These are phyloP conservation scores for Kradibia gibbosae DNA, from an alignment of 1,140 invertebrate species.

Conservation along the genomic window DNA sequence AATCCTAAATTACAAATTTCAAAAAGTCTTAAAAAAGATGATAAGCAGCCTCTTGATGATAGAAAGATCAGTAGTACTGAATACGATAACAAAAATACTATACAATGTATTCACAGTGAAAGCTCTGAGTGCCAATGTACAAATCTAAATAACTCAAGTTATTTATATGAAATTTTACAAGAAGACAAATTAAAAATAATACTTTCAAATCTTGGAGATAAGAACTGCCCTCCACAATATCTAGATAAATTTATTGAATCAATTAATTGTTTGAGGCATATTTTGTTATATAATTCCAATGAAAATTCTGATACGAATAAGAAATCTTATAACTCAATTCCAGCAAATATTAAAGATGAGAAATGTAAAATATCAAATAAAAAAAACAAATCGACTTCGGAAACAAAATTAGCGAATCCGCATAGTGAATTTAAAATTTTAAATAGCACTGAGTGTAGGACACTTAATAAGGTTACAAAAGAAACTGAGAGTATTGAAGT, in stretches of 20 bases:
- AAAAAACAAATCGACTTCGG: constrained; percentile 16
- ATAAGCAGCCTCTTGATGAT: no score
- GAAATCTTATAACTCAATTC: background rate
- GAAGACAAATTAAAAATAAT: constrained; percentile 59
- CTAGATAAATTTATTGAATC: constrained; percentile 58
- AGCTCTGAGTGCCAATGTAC: constrained; percentile 9
- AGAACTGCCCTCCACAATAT: constrained; percentile 59
- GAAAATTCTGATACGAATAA: constrained; percentile 21
- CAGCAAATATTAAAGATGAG: background rate
- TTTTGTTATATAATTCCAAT: constrained; percentile 50
- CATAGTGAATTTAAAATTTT: constrained; percentile 35
- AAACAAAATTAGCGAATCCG: constrained; percentile 33
- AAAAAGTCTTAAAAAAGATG: no score
- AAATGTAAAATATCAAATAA: constrained; percentile 37
- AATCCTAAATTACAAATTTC: background rate
- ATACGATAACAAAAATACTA: background rate
- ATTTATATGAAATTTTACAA: constrained; percentile 54
- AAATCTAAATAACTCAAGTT: constrained; percentile 38
- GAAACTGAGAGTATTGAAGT: background rate
- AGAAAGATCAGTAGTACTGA: no score
- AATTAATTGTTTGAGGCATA: constrained; percentile 56
- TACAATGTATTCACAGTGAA: background rate
- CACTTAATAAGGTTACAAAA: constrained; percentile 8
- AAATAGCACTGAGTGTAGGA: constrained; percentile 32
- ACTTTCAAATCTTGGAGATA: constrained; percentile 56